Evolutionary conservation across 2,888 invertebrate genomes (phyloP), one percentile per base, ranked within the genome.

Genomic region (Caenorhabditis wallacei): DNA sequence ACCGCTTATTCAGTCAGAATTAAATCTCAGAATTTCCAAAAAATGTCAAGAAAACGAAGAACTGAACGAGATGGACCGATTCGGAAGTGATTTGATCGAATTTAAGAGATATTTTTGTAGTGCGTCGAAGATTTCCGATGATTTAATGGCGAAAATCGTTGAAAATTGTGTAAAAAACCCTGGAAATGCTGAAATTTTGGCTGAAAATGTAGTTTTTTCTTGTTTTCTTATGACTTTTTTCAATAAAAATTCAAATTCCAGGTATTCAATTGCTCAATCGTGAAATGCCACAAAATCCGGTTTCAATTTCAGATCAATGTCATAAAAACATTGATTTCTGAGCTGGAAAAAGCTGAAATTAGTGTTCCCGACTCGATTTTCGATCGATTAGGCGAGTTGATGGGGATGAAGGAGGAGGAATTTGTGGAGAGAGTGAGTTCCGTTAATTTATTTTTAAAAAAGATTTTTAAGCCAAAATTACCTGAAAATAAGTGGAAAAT

Each of bases 1-100:
- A 89, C 90, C 61, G 87, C 89, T 64, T 90, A 83, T 85, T 86
- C 89, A 78, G 79, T 83, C 79, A 69, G 76, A 40, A 70, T 37
- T 48, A 53, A 68, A 53, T 70, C 75, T n/a, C 83, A 80, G 61
- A 66, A 83, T 59, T 83, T 82, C 57, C 82, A 78, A 46, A 30
- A 63, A 56, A 69, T 82, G 82, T 82, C 82, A 37, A 43, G 82
- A 72, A 82, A 82, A 53, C 82, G 82, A 35, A 57, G 48, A 68
- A 80, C 80, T 18, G 80, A 80, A 61, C n/a, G 78, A 51, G 75
- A 82, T 40, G 72, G 70, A 51, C 68, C 76, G 1, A 43, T 68
- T 20, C 40, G 61, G 2, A 51, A 51, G 20, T 2, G 68, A 53
- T 24, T 22, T 71, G 40, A 59, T 72, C 1, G 37, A 48, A n/a